Evolutionary conservation across 2,797 vertebrate genomes (phyloP), one percentile per base, ranked within the genome.

Genomic region (Choloepus didactylus): DNA sequence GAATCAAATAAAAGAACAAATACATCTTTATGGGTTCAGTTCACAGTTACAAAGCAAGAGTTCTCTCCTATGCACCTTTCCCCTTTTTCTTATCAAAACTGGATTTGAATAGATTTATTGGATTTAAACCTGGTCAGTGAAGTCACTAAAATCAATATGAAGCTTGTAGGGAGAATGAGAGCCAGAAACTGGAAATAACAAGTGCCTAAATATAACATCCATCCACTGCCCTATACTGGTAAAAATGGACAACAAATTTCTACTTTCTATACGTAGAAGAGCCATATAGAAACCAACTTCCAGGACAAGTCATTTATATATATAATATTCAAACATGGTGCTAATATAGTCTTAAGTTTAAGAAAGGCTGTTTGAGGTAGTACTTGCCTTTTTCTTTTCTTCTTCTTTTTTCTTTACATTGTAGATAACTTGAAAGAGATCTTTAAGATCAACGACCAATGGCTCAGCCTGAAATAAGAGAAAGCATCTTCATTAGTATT

Each of bases 401-500:
- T 98, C 98, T 95, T 99, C 99, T 38, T 99, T 99, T 98, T 99
- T 99, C 98, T 99, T 99, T 96, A 98, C 96, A 93, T 99, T 99
- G 97, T 99, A 99, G 97, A 99, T 99, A 96, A 99, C 98, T 96
- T 99, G 99, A 97, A 99, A 99, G 46, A 99, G 99, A 96, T 99
- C 99, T 97, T 99, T 99, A 92, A 99, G 98, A 96, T 99, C 99
- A 21, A 99, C 97, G 66, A 99, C 99, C 92, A 99, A 97, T 2
- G 99, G 99, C 94, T 99, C 99, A 3, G 99, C 99, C 99, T 99
- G 96, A 75, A 89, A 84, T 11, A 89, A 97, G 88, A 95, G 1
- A 97, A 93, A 95, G n/a, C 44, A 96, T 25, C n/a, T 15, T 12
- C 25, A 56, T 44, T 70, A 89, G 25, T 38, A 88, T 87, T 96